Evolutionary conservation across 2,113 vertebrate genomes (phyloP).

Genomic region (Columba janthina): DNA sequence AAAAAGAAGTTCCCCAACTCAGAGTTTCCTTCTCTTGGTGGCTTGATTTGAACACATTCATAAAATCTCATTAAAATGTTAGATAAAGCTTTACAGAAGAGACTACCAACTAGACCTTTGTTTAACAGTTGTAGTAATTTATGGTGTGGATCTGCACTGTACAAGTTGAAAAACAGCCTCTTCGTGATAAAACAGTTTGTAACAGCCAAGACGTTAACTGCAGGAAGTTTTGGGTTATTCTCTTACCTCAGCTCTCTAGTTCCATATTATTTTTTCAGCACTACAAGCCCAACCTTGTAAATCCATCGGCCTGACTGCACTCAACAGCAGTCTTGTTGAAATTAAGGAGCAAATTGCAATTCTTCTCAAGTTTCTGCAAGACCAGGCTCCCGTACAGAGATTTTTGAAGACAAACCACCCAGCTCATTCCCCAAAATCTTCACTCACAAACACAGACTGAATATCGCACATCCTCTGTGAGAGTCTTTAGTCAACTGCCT

Average conservation of each 20-base stretch:
- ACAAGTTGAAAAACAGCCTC: slow-evolving; percentile 65
- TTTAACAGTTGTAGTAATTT: slow-evolving; percentile 65
- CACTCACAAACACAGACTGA: background rate
- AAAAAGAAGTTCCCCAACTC: slow-evolving; percentile 7
- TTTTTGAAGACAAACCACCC: background rate
- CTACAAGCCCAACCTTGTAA: background rate
- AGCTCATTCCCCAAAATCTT: background rate
- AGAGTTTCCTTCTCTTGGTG: background rate
- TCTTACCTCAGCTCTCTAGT: background rate
- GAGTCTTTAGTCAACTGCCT: background rate
- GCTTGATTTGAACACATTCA: slow-evolving; percentile 53
- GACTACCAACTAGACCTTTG: slow-evolving; percentile 54
- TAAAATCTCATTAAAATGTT: slow-evolving; percentile 55
- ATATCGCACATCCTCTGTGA: background rate
- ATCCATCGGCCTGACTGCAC: background rate
- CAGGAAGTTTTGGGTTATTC: slow-evolving; percentile 40
- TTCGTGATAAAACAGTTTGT: slow-evolving; percentile 52
- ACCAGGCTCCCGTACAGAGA: background rate
- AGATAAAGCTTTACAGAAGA: slow-evolving; percentile 64
- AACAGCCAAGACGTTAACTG: slow-evolving; percentile 54
- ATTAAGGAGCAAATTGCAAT: background rate
- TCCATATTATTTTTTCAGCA: slow-evolving; percentile 8
- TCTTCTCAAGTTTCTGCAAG: background rate
- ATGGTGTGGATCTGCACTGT: slow-evolving; percentile 26
- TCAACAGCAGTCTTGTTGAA: background rate